phyloP scores from a whole-genome alignment of 2,888 invertebrate species.

The Torymus auratus region DNA sequence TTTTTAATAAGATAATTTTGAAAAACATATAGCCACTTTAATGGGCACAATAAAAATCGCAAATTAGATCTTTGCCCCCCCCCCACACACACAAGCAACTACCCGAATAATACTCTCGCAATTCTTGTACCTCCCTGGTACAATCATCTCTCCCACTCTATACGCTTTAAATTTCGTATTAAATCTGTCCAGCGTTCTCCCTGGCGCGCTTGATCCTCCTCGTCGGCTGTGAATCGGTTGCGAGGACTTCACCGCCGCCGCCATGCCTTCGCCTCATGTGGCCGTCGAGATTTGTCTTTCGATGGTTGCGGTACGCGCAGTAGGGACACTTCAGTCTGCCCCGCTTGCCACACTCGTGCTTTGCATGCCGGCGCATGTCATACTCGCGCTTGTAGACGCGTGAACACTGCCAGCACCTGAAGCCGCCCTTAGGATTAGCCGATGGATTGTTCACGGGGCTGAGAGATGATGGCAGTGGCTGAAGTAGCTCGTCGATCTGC shows the following conservation, averaged over 20 bases:
- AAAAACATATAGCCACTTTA: too few relatives aligned
- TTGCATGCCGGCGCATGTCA: slow-evolving; percentile 63
- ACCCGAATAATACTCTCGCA: too few relatives aligned
- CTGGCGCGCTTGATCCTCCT: too few relatives aligned
- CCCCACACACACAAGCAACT: too few relatives aligned
- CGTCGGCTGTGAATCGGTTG: neutral
- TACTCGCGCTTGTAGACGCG: slow-evolving; percentile 53
- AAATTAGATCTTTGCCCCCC: too few relatives aligned
- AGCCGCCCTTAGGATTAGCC: slow-evolving; percentile 25
- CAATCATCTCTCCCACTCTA: too few relatives aligned
- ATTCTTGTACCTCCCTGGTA: too few relatives aligned
- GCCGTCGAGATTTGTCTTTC: slow-evolving; percentile 52
- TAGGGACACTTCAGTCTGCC: slow-evolving; percentile 62
- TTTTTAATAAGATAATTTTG: too few relatives aligned
- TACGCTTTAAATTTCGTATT: too few relatives aligned
- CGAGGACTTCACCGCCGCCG: neutral
- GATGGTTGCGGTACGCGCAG: slow-evolving; percentile 63
- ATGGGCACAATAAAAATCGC: too few relatives aligned
- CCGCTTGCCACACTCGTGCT: slow-evolving; percentile 66
- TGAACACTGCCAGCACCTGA: slow-evolving; percentile 54
- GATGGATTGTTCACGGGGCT: too few relatives aligned
- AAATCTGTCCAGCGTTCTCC: too few relatives aligned
- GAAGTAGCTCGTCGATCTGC: slow-evolving; percentile 18
- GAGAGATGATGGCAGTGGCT: neutral
- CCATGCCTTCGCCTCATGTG: slow-evolving; percentile 20